Percentiles rank a stretch among this genome's conserved stretches.
These are phyloP conservation scores for Apistogramma diplotaenia DNA, from an alignment of 2,113 vertebrate genomes.

Conservation along the genomic window DNA sequence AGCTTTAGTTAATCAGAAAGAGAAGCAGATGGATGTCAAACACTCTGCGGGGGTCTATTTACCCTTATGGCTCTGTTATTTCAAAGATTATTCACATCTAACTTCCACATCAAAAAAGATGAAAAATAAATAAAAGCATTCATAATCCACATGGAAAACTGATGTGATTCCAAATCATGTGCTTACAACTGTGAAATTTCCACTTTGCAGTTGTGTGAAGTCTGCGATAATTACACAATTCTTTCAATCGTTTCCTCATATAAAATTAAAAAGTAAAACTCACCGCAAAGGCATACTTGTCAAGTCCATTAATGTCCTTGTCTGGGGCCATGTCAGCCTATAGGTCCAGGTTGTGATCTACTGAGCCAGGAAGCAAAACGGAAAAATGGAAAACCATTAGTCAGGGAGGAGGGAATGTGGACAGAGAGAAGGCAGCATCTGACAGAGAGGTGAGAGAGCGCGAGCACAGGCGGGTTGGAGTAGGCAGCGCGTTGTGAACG, in stretches of 20 bases:
- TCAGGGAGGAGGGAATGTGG: not conserved
- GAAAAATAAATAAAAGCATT: not conserved
- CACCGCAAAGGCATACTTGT: conserved; percentile 74
- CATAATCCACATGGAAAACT: not conserved
- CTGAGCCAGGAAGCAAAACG: conserved; percentile 4
- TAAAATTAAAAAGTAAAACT: conserved; percentile 49
- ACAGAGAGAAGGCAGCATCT: not conserved
- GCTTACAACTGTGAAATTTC: not conserved
- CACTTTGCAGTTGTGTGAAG: not conserved
- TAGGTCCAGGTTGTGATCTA: not conserved
- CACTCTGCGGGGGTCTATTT: not conserved
- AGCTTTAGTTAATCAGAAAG: conserved; percentile 36
- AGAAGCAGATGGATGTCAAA: not conserved
- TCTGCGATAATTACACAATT: not conserved
- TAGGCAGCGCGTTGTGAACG: not conserved
- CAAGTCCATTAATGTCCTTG: conserved; percentile 65
- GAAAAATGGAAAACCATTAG: not conserved
- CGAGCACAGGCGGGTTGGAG: not conserved
- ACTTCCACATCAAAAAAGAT: not conserved
- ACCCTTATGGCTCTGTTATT: not conserved
- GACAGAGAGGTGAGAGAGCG: not conserved
- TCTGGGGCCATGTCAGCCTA: conserved; percentile 67
- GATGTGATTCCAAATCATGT: not conserved
- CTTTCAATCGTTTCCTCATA: not conserved
- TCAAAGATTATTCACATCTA: not conserved